Conservation (phyloP, 2,797 vertebrate genomes). For the Gorsachius magnificus region DNA sequence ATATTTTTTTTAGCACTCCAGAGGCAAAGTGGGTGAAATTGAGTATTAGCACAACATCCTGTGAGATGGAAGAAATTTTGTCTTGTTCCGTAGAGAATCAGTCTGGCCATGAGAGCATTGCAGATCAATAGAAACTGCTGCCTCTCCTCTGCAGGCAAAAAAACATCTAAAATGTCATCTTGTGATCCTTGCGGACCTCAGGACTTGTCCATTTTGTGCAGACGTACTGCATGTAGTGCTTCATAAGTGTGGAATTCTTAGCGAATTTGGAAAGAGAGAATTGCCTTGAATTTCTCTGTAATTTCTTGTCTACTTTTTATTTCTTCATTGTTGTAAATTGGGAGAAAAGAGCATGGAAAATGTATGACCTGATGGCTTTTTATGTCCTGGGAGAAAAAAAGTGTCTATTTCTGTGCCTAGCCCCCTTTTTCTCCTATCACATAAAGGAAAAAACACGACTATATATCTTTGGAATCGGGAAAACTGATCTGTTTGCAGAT, state of each 20-base stretch:
- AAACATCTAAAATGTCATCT: not conserved
- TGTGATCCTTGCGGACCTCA: not conserved
- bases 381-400: not conserved
- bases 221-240: not conserved
- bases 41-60: not conserved
- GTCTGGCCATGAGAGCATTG: not conserved
- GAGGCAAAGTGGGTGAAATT: not conserved
- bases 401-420: not conserved
- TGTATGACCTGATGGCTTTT: not conserved
- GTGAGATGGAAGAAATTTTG: not conserved
- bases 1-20: not conserved
- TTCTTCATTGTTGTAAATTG: not conserved
- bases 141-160: not conserved
- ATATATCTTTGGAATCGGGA: not conserved
- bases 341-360: not conserved
- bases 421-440: not conserved
- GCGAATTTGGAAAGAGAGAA: not conserved
- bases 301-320: not conserved
- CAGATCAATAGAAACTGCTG: not conserved
- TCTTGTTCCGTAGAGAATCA: not conserved
- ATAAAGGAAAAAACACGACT: not conserved
- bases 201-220: not conserved
- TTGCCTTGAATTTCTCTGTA: not conserved
- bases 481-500: not conserved
- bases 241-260: not conserved